phyloP scores from a whole-genome alignment of 1,140 invertebrate genomes.

The Bathynomus jamesi region DNA sequence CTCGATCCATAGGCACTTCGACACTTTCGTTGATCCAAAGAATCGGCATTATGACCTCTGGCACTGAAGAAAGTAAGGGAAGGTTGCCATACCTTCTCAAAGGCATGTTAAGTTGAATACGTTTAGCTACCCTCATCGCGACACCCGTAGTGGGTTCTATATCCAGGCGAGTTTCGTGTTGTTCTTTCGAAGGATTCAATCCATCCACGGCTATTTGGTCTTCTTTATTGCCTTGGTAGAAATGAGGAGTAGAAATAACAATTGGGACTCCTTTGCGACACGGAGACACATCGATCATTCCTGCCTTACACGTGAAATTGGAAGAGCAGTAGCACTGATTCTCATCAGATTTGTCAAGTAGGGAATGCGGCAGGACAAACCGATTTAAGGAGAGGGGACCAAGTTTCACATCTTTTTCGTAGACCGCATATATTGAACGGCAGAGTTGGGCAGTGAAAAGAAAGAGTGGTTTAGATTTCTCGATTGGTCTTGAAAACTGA shows the following conservation, averaged over 20 bases:
- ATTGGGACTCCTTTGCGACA: conserved; percentile 37
- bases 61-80: conserved; percentile 15
- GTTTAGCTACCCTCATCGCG: conserved; percentile 28
- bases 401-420: conserved; percentile 25
- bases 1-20: conserved; percentile 25
- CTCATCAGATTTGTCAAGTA: conserved; percentile 27
- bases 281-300: conserved; percentile 33
- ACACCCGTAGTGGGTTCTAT: conserved; percentile 53
- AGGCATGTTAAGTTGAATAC: conserved; percentile 32
- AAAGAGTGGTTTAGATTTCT: conserved; percentile 13
- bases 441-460: conserved; percentile 35
- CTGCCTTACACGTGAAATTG: conserved; percentile 28
- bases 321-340: conserved; percentile 37
- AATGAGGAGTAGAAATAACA: conserved; percentile 66
- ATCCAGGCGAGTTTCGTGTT: conserved; percentile 62
- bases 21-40: conserved; percentile 33
- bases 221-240: conserved; percentile 60
- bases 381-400: conserved; percentile 26
- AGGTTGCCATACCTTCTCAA: conserved; percentile 19
- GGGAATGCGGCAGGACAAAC: conserved; percentile 24
- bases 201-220: conserved; percentile 61
- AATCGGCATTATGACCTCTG: conserved; percentile 25
- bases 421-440: conserved; percentile 33
- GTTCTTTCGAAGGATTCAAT: conserved; percentile 54
- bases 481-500: conserved; percentile 37